phyloP scores from a whole-genome alignment of 1,140 invertebrate species.

The Drosophila ohnishii region DNA sequence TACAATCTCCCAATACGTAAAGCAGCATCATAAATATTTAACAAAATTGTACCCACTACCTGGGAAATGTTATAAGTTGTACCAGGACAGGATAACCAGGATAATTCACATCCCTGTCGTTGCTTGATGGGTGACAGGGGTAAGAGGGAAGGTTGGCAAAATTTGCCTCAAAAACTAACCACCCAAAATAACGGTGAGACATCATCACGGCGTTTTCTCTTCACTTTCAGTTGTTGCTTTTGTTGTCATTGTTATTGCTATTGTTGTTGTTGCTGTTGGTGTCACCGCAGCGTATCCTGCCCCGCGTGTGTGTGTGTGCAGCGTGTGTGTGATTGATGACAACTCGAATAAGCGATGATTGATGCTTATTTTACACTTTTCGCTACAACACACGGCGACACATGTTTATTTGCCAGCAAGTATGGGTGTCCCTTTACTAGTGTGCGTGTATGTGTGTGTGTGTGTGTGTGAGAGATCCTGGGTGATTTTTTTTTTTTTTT shows the following conservation, averaged over 20 bases:
- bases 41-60: background rate
- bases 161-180: slow-evolving; percentile 58
- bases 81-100: slow-evolving; percentile 7
- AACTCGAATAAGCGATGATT: slow-evolving; percentile 82
- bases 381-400: slow-evolving; percentile 77
- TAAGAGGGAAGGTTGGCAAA: slow-evolving; percentile 48
- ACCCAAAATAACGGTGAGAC: slow-evolving; percentile 41
- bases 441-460: background rate
- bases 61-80: background rate
- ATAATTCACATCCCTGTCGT: slow-evolving; percentile 4
- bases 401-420: slow-evolving; percentile 66
- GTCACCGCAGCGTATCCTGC: slow-evolving; percentile 53
- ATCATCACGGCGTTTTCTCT: slow-evolving; percentile 18
- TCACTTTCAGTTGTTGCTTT: slow-evolving; percentile 33
- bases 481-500: slow-evolving; percentile 10
- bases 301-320: slow-evolving; percentile 45
- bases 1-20: no score
- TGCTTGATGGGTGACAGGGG: background rate
- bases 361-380: slow-evolving; percentile 82
- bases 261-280: slow-evolving; percentile 48
- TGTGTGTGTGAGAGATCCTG: slow-evolving; percentile 27
- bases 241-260: slow-evolving; percentile 38
- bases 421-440: slow-evolving; percentile 35
- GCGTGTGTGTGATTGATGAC: slow-evolving; percentile 80
- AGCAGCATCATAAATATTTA: background rate